Evolutionary conservation across 1,140 invertebrate species (phyloP), one percentile per base, ranked within the genome.

Genomic region (Aphaenogaster floridana): DNA sequence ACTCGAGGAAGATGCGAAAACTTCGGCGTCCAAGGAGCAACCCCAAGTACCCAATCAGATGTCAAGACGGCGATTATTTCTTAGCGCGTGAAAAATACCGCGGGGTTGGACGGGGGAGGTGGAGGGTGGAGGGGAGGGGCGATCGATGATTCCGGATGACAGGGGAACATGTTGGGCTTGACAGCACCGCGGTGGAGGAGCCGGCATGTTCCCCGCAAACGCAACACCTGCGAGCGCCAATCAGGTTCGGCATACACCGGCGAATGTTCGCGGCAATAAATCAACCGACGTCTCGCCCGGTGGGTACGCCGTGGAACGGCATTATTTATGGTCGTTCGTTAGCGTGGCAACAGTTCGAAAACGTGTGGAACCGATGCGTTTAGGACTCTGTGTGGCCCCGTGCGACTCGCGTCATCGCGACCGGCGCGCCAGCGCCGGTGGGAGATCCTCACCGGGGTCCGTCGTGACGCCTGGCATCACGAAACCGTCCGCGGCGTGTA

Each of bases 281-380:
- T 94, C 93, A 94, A 89, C 71, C 83, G 86, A 81, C 90, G 87
- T 91, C 91, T 92, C 89, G 91, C 89, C 86, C 90, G 69, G 88
- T 90, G 89, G 78, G 85, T 87, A 89, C 63, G 48, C 80, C 54
- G 83, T 17, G 66, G 74, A 79, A 84, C 74, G 80, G 74, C 72
- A 90, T 93, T 93, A 93, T 93, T 93, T 93, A 93, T 93, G 87
- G 88, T 76, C 86, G 89, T 93, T 93, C 93, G 93, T 93, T 93
- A 93, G 92, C 92, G 89, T 63, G 90, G 86, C 89, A 91, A 91
- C 88, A 89, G 88, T 89, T 89, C 90, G 89, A 81, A 91, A 88
- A 90, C 90, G 86, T 86, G 79, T 89, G 84, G 87, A 79, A 85
- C 83, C 87, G 89, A 90, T 86, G 87, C 87, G 84, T 91, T 88